Evolutionary conservation across 2,113 vertebrate genomes (phyloP).

Genomic region (Peromyscus maniculatus): DNA sequence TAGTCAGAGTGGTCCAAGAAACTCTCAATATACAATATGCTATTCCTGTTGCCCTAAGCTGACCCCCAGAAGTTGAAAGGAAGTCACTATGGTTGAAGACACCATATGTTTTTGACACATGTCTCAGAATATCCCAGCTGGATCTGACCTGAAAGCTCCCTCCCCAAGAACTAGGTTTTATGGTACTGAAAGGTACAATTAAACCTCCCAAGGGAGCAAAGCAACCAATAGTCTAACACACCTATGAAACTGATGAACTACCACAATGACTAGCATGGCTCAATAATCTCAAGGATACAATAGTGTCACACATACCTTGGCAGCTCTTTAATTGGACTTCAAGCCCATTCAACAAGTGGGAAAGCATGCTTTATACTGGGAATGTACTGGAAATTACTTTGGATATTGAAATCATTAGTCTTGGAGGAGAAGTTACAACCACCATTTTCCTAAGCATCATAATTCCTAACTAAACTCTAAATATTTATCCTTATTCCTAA

Average conservation of each 20-base stretch:
- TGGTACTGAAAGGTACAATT: background rate
- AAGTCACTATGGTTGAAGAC: background rate
- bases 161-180: background rate
- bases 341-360: too few species aligned
- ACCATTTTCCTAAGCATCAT: too few species aligned
- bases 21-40: background rate
- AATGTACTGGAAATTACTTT: background rate
- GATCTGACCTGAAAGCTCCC: background rate
- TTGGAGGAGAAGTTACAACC: too few species aligned
- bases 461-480: too few species aligned
- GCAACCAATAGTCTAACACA: background rate
- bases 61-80: background rate
- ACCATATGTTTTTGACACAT: background rate
- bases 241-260: background rate
- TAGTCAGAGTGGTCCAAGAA: background rate
- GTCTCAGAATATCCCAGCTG: background rate
- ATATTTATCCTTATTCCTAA: background rate
- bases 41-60: background rate
- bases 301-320: background rate
- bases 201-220: background rate
- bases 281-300: background rate
- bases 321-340: background rate
- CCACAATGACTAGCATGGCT: background rate
- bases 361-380: background rate
- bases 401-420: background rate